Percentiles rank a stretch among this genome's conserved stretches.
phyloP scores from a whole-genome alignment of 2,113 vertebrate genomes.

The Odocoileus virginianus region DNA sequence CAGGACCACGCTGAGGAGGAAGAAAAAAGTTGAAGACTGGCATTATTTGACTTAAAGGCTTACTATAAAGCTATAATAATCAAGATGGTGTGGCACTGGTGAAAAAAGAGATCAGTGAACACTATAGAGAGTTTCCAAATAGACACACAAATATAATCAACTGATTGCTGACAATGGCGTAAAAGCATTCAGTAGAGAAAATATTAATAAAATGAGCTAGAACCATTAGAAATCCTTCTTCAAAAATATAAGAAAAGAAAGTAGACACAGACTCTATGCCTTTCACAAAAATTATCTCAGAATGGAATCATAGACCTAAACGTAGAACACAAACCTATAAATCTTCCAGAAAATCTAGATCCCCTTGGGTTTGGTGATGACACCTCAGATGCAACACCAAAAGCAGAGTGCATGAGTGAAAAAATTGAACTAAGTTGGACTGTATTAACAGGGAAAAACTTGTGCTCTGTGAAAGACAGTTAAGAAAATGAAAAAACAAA shows the following conservation, averaged over 20 bases:
- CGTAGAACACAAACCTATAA: neutral
- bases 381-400: neutral
- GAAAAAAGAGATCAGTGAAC: neutral
- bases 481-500: neutral
- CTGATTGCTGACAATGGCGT: neutral
- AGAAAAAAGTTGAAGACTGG: neutral
- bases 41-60: neutral
- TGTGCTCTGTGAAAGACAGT: neutral
- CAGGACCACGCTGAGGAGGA: neutral
- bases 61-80: neutral
- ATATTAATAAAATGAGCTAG: neutral
- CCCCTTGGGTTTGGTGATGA: neutral
- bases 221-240: neutral
- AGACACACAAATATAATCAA: neutral
- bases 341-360: neutral
- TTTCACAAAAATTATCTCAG: neutral
- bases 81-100: neutral
- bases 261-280: neutral
- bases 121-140: neutral
- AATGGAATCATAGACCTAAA: neutral
- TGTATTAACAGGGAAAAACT: neutral
- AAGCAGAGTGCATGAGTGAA: neutral
- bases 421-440: neutral
- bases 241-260: neutral
- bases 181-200: neutral